Conservation (phyloP, 1,140 invertebrate genomes). For the Neocloeon triangulifer region DNA sequence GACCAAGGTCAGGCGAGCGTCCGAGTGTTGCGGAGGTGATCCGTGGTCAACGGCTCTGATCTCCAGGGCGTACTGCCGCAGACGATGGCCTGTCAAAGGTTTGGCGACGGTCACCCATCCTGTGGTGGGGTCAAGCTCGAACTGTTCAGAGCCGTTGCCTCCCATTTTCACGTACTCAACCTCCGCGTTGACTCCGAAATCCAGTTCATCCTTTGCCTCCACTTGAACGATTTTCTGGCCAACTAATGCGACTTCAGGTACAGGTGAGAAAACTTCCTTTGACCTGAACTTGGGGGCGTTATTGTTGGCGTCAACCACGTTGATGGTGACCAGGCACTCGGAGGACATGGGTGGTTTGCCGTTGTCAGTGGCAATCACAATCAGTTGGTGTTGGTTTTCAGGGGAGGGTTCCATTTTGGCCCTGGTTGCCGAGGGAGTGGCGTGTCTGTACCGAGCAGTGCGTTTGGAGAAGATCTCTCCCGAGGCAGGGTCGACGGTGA, state of each 20-base stretch:
- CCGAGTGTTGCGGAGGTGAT: slow-evolving; percentile 57
- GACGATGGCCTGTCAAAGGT: slow-evolving; percentile 24
- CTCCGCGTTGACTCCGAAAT: slow-evolving; percentile 69
- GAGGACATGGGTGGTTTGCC: slow-evolving; percentile 80
- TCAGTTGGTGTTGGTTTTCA: slow-evolving; percentile 68
- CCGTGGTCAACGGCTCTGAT: slow-evolving; percentile 63
- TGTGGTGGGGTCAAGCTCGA: slow-evolving; percentile 45
- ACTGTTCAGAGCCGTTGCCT: slow-evolving; percentile 58
- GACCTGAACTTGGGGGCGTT: slow-evolving; percentile 61
- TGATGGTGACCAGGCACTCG: slow-evolving; percentile 60
- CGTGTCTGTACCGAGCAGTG: slow-evolving; percentile 58
- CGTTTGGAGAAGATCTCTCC: slow-evolving; percentile 76
- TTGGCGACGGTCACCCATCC: slow-evolving; percentile 56
- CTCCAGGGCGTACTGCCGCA: slow-evolving; percentile 31
- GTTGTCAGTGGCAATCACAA: slow-evolving; percentile 71
- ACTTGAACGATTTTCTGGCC: slow-evolving; percentile 38
- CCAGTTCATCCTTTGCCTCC: slow-evolving; percentile 47
- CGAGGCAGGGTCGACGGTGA: slow-evolving; percentile 70
- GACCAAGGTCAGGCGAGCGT: slow-evolving; percentile 44
- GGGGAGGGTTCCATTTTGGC: slow-evolving; percentile 52
- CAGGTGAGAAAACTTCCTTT: slow-evolving; percentile 49
- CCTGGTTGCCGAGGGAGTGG: no score
- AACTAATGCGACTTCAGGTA: slow-evolving; percentile 47
- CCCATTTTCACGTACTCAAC: slow-evolving; percentile 53
- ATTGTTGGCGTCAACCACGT: slow-evolving; percentile 76